Conservation (phyloP, 2,797 vertebrate species). For the Enteromius treurensis region DNA sequence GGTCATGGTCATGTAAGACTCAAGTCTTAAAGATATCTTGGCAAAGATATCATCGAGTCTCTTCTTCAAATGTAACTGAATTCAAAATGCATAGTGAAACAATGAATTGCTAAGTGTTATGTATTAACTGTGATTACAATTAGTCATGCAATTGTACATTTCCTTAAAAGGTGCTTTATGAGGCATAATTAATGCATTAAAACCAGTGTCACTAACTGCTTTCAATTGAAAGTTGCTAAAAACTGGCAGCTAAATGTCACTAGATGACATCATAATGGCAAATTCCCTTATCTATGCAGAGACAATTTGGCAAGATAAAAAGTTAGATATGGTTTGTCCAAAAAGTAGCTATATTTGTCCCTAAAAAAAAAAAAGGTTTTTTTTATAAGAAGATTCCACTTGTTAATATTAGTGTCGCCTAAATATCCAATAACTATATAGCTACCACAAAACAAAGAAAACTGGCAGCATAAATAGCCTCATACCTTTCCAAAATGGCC, state of each 20-base stretch:
- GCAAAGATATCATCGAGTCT: neutral
- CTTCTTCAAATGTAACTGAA: neutral
- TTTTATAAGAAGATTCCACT: neutral
- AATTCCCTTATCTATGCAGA: no score
- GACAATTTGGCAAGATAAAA: no score
- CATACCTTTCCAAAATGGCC: constrained; percentile 97
- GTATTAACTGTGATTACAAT: neutral
- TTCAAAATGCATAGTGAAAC: neutral
- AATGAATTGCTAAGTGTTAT: neutral
- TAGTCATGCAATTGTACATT: neutral
- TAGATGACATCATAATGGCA: no score
- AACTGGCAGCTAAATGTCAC: no score
- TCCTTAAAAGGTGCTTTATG: neutral
- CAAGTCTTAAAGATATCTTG: neutral
- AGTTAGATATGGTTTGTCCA: no score
- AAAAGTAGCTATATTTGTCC: no score
- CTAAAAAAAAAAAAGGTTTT: no score
- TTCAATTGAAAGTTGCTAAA: no score
- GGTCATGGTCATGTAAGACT: neutral
- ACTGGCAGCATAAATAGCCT: neutral
- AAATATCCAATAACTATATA: neutral
- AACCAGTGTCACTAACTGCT: neutral
- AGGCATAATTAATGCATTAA: neutral
- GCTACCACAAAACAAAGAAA: neutral
- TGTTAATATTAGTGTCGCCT: neutral